Percentiles rank a stretch among this genome's conserved stretches.
phyloP scores from a whole-genome alignment of 2,888 invertebrate genomes.

The Synergus gifuensis region DNA sequence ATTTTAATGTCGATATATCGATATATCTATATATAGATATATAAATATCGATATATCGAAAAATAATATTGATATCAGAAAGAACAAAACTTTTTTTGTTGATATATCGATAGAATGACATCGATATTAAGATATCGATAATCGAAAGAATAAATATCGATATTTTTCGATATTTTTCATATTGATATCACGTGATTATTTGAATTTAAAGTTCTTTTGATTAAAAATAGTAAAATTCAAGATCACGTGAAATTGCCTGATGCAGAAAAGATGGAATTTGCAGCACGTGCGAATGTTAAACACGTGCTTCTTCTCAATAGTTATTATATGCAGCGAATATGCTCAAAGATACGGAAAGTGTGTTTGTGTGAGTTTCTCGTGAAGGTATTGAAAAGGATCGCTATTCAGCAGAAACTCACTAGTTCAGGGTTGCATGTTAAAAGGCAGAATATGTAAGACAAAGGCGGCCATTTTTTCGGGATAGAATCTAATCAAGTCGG shows the following conservation, averaged over 20 bases:
- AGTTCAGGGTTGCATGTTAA: constrained; percentile 38
- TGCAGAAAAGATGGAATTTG: neutral
- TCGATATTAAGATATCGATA: too few species aligned
- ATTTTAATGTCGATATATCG: neutral
- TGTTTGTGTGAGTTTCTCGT: neutral
- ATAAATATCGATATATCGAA: too few species aligned
- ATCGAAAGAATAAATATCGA: too few species aligned
- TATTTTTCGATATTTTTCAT: too few species aligned
- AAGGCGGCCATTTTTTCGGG: neutral
- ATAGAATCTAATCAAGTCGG: neutral
- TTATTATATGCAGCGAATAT: neutral
- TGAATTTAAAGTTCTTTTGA: neutral
- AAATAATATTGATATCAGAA: too few species aligned
- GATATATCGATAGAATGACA: too few species aligned
- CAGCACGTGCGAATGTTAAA: neutral
- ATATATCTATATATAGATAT: too few species aligned
- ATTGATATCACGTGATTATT: neutral
- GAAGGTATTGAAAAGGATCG: constrained; percentile 3
- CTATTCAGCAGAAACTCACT: constrained; percentile 26
- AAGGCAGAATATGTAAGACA: constrained; percentile 29
- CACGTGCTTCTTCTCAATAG: neutral
- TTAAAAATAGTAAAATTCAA: neutral
- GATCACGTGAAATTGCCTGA: neutral
- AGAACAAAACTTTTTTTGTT: too few species aligned
- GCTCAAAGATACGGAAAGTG: neutral